Conservation (phyloP, 2,888 invertebrate genomes). For the Ctena decussata region DNA sequence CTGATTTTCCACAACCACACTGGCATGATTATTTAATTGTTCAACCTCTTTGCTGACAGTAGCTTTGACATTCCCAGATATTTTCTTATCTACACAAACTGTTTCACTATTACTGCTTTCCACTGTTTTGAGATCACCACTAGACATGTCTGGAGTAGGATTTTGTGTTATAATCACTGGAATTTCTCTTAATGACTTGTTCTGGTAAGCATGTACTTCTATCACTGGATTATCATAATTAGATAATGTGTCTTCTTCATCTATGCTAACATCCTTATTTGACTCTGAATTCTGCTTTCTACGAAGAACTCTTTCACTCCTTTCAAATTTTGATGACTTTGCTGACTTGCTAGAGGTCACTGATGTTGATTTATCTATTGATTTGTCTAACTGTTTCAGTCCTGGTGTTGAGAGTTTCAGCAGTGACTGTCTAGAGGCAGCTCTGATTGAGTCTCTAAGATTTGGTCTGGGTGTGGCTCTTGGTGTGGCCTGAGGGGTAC, state of each 20-base stretch:
- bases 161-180: not conserved
- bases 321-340: not conserved
- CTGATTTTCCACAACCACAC: not conserved
- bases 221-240: not conserved
- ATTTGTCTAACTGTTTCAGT: constrained; percentile 9
- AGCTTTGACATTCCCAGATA: too few species aligned
- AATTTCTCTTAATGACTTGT: not conserved
- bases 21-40: not conserved
- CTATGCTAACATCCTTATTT: not conserved
- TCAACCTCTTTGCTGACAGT: not conserved
- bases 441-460: constrained; percentile 39
- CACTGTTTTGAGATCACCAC: too few species aligned
- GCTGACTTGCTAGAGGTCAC: constrained; percentile 1
- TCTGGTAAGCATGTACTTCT: not conserved
- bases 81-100: too few species aligned
- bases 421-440: constrained; percentile 35
- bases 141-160: too few species aligned
- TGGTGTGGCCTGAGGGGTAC: constrained; percentile 34
- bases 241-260: not conserved
- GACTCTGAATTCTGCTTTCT: not conserved
- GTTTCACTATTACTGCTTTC: too few species aligned
- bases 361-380: constrained; percentile 1
- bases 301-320: not conserved
- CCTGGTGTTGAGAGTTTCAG: constrained; percentile 42
- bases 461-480: constrained; percentile 36